Evolutionary conservation across 2,888 invertebrate genomes (phyloP), one percentile per base, ranked within the genome.

Genomic region (Drosophila falleni): DNA sequence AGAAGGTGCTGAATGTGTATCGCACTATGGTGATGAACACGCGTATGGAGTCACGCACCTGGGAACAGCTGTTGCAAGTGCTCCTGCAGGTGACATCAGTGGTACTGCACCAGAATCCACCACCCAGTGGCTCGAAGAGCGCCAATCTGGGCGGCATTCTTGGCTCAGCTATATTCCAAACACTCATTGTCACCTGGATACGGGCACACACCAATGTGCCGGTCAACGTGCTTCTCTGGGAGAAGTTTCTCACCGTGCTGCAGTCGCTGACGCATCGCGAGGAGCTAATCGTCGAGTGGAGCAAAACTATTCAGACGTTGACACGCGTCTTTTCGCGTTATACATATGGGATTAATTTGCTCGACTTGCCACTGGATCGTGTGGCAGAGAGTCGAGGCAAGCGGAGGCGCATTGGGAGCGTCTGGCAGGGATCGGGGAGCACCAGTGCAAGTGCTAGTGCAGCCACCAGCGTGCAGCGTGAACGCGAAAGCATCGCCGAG

Each of bases 1-100:
- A 98, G 93, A 95, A 98, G 78, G 98, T 99, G 71, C 94, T 99
- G 65, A 99, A 98, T 92, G 98, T 98, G 82, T 99, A 98, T 93
- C 94, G 98, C 78, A 98, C 97, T 90, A 97, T 98, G 95, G 98
- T 99, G 37, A 98, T 98, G 98, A 98, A 98, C 90, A 97, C 97
- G 1, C 95, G 96, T 81, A 97, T 99, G 96, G 97, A 98, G 90
- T 96, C 96, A 77, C 95, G 95, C 89, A 98, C 98, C 13, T 99
- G 98, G 98, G 97, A 98, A 91, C 97, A 98, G 92, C 93, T 98
- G 70, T 91, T 98, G 63, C 91, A 96, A 77, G 97, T 98, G 49
- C 93, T 99, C 78, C 93, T 99, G 59, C 97, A 98, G 94, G 97
- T 99, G 72, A 98, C 98, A 3, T 97, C 98, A 0, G 94, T 97